phyloP scores from a whole-genome alignment of 1,140 invertebrate genomes.

The Procambarus virginalis region DNA sequence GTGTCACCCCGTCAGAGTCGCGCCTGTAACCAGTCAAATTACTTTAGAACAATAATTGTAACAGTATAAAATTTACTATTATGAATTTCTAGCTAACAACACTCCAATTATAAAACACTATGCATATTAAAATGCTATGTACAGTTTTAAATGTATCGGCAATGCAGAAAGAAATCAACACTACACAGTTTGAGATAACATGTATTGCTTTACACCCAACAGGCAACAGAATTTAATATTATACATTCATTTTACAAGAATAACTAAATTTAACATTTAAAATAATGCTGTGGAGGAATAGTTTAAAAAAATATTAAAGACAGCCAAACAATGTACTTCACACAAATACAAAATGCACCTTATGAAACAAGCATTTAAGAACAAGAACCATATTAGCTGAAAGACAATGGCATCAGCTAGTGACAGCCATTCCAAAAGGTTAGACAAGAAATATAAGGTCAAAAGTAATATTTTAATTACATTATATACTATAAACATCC shows the following conservation, averaged over 20 bases:
- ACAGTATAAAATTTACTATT: too few species aligned
- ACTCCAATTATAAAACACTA: too few species aligned
- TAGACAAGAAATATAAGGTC: background rate
- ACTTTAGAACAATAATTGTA: background rate
- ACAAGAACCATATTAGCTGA: background rate
- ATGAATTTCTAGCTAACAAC: background rate
- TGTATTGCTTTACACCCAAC: background rate
- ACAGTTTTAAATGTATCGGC: too few species aligned
- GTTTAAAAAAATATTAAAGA: too few species aligned
- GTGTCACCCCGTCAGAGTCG: slow-evolving; percentile 53
- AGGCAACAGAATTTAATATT: background rate
- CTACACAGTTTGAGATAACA: background rate
- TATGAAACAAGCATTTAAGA: background rate
- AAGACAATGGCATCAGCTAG: background rate
- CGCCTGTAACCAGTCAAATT: slow-evolving; percentile 33
- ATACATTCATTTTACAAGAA: background rate
- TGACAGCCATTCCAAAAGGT: too few species aligned
- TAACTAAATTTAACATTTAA: background rate
- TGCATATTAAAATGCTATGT: too few species aligned
- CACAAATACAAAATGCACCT: background rate
- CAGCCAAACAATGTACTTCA: too few species aligned
- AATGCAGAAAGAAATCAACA: background rate
- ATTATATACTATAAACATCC: background rate
- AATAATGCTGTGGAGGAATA: background rate
- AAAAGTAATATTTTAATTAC: background rate